These are phyloP conservation scores for Omphaloscelis lunosa DNA, from an alignment of 2,888 invertebrate genomes.

Conservation along the genomic window DNA sequence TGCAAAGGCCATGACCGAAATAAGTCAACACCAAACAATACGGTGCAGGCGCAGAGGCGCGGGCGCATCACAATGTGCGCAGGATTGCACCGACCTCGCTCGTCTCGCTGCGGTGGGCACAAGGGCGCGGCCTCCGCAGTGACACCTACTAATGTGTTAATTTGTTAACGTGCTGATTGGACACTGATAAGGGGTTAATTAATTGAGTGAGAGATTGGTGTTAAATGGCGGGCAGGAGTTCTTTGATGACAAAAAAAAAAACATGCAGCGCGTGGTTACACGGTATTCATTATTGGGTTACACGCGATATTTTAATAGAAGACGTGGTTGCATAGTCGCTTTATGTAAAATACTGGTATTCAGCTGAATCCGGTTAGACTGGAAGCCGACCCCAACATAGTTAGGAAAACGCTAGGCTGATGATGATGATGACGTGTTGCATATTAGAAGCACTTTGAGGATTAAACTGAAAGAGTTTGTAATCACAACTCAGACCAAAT, in stretches of 20 bases:
- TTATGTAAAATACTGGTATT: not conserved
- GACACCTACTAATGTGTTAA: constrained; percentile 63
- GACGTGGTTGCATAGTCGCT: not conserved
- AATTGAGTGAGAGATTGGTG: constrained; percentile 31
- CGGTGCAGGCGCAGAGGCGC: constrained; percentile 44
- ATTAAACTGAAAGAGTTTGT: not conserved
- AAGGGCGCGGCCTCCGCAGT: constrained; percentile 65
- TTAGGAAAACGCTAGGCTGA: not conserved
- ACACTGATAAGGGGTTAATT: constrained; percentile 41
- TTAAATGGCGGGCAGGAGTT: constrained; percentile 15
- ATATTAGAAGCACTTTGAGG: not conserved
- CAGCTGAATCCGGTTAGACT: not conserved
- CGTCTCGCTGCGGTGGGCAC: constrained; percentile 63
- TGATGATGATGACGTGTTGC: not conserved
- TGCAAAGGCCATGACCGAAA: constrained; percentile 65
- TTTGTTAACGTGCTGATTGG: constrained; percentile 46
- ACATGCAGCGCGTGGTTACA: not conserved
- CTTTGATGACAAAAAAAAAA: constrained; percentile 11
- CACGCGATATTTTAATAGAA: not conserved
- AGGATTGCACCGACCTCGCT: constrained; percentile 59
- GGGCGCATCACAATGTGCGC: constrained; percentile 62
- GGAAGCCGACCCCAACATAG: not conserved
- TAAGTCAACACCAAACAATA: constrained; percentile 61
- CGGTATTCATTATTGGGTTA: not conserved
- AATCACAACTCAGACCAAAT: not conserved